These are phyloP conservation scores for Heliconius hortense DNA, from an alignment of 2,888 invertebrate species.

Conservation along the genomic window DNA sequence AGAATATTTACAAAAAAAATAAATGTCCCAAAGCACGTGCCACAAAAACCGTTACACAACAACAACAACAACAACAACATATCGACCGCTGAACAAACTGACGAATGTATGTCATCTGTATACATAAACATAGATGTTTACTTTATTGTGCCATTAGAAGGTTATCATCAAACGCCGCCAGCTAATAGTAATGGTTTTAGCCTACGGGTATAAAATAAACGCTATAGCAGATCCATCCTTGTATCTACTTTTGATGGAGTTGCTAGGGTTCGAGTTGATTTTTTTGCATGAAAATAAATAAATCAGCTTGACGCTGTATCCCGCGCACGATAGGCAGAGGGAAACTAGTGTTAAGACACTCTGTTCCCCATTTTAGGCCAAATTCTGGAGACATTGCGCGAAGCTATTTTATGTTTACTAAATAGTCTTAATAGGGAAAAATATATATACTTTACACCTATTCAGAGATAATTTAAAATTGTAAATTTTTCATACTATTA, in stretches of 20 bases:
- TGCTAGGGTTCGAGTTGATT: not conserved
- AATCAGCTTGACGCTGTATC: not conserved
- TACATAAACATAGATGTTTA: conserved; percentile 55
- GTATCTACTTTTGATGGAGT: not conserved
- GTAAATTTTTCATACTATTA: too few relatives aligned
- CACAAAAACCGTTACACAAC: conserved; percentile 27
- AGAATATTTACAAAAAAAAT: not conserved
- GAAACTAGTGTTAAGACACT: not conserved
- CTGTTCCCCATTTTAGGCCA: not conserved
- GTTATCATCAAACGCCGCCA: conserved; percentile 54
- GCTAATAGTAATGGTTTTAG: conserved; percentile 60
- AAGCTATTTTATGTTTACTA: too few relatives aligned
- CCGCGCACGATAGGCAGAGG: not conserved
- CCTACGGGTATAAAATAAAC: conserved; percentile 52
- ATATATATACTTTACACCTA: not conserved
- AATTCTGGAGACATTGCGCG: not conserved
- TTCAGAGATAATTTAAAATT: not conserved
- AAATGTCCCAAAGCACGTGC: not conserved
- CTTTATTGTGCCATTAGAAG: conserved; percentile 59
- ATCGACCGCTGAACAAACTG: conserved; percentile 55
- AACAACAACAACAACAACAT: not conserved
- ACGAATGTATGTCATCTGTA: conserved; percentile 61
- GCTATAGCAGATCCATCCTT: conserved; percentile 8
- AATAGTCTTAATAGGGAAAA: too few relatives aligned
- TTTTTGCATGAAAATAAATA: not conserved